Evolutionary conservation across 1,140 invertebrate genomes (phyloP), one percentile per base, ranked within the genome.

Genomic region (Drosophila mayri): DNA sequence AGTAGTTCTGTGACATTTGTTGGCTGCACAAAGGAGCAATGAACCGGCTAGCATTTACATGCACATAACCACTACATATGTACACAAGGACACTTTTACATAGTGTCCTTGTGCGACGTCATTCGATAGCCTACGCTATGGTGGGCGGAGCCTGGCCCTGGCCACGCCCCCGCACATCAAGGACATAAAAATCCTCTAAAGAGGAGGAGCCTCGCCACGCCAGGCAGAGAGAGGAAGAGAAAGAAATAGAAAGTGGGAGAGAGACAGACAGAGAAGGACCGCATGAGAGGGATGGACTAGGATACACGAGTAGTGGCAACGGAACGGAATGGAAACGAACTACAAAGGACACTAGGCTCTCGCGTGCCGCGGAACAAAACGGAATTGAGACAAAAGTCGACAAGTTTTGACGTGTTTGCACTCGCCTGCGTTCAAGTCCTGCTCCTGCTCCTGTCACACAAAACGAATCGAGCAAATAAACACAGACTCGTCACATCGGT

Each of bases 391-490:
- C 54, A 72, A 71, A 86, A 88, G 80, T 81, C 72, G 62, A 58
- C 54, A 81, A 71, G 76, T 71, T 72, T 35, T 41, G 65, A 55
- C 52, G 65, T 68, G 52, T 38, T 55, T 55, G 52, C 52, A 55
- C 35, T 55, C 20, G 52, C 50, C 14, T 66, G 44, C 12, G 52
- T 49, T 73, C 43, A 38, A 35, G 52, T 37, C 16, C 46, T 44
- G 28, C 28, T 30, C 25, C 25, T 25, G 25, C 25, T 25, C 25
- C 30, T 58, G 43, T 35, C 52, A 50, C 55, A 49, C 66, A 86
- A 71, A 65, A 62, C 55, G 82, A 88, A 76, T 81, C 82, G 76
- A 88, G 83, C 87, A 91, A 87, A 91, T 91, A 91, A 91, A 91
- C 87, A 91, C 87, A 87, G 2, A 22, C 87, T 81, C 85, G 85